phyloP scores from a whole-genome alignment of 2,113 vertebrate genomes.

The Octodon degus region DNA sequence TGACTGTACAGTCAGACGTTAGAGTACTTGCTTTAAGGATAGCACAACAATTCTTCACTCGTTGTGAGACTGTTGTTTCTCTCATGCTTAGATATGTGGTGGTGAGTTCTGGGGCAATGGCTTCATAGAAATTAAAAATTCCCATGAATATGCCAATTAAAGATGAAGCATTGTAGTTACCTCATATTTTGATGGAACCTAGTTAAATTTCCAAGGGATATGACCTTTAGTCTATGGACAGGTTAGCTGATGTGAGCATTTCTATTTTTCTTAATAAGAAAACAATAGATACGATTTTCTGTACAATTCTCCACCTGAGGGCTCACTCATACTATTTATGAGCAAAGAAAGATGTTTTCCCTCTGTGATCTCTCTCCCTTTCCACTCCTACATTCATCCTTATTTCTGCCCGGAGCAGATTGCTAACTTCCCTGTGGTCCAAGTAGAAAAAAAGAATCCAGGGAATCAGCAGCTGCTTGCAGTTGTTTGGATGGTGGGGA shows the following conservation, averaged over 20 bases:
- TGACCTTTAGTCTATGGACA: neutral
- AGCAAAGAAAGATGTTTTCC: neutral
- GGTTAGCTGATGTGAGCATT: neutral
- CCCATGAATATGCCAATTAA: neutral
- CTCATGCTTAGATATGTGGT: neutral
- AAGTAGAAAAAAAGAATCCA: neutral
- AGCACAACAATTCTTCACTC: neutral
- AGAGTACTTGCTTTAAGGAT: neutral
- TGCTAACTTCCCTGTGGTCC: neutral
- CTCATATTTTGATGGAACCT: neutral
- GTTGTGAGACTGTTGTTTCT: conserved; percentile 9
- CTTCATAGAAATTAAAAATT: neutral
- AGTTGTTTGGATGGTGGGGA: neutral
- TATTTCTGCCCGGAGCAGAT: neutral
- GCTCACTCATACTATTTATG: neutral
- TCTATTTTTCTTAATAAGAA: conserved; percentile 11
- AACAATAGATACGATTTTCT: neutral
- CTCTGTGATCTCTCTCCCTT: neutral
- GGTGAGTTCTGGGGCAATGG: neutral
- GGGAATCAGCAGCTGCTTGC: neutral
- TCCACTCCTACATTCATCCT: neutral
- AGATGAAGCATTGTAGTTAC: neutral
- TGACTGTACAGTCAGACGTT: neutral
- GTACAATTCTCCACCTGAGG: neutral
- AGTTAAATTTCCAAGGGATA: neutral